These are phyloP conservation scores for Limnephilus auricula DNA, from an alignment of 2,888 invertebrate species.

Conservation along the genomic window DNA sequence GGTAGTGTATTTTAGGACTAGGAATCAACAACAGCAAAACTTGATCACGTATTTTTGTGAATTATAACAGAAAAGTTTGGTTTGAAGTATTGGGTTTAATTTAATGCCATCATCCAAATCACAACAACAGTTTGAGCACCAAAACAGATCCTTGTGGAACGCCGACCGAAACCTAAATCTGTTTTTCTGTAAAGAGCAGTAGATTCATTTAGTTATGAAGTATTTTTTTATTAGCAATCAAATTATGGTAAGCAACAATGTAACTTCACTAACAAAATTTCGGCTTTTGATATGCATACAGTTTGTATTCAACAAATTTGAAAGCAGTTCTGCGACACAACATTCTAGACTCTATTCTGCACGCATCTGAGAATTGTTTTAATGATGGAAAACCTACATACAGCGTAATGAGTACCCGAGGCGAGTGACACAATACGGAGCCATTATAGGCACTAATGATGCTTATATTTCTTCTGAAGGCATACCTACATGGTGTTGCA, in stretches of 20 bases:
- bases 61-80: neutral
- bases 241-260: too few relatives aligned
- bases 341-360: neutral
- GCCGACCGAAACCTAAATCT: neutral
- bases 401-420: neutral
- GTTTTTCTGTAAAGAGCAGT: too few relatives aligned
- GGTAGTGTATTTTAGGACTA: neutral
- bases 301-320: neutral
- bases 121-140: neutral
- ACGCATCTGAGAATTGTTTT: slow-evolving; percentile 2
- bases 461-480: neutral
- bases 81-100: neutral
- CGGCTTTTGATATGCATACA: neutral
- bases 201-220: too few relatives aligned
- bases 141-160: neutral
- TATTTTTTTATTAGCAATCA: too few relatives aligned
- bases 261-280: neutral
- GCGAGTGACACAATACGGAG: neutral
- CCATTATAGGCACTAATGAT: neutral
- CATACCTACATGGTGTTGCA: slow-evolving; percentile 1
- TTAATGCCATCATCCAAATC: neutral
- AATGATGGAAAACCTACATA: neutral
- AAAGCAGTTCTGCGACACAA: neutral
- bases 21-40: neutral
- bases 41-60: neutral